Evolutionary conservation across 2,113 vertebrate genomes (phyloP), one percentile per base, ranked within the genome.

Genomic region (Eleginops maclovinus): DNA sequence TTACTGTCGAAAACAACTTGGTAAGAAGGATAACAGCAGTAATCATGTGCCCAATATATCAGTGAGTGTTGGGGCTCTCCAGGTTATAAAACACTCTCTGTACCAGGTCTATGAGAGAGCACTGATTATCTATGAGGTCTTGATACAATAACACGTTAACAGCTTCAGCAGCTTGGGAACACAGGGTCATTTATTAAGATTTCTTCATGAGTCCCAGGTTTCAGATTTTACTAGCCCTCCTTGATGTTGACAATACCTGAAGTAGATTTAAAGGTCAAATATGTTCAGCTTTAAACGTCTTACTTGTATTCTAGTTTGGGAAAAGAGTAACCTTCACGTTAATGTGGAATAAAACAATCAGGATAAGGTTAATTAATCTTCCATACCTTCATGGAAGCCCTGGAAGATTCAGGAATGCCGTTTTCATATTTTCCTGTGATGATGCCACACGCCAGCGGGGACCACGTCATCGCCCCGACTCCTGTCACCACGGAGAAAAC

Each of bases 401-500:
- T 95, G 61, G 98, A 98, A 76, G 95, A 95, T 83, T 99, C 98
- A 54, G 98, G 98, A 78, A 99, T 97, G 24, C 98, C 98, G 0
- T 97, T 99, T 85, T 98, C 97, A 0, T 99, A 99, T 94, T 99
- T 99, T 77, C 98, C 98, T 54, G 96, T 96, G 93, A 99, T 99
- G 94, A 99, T 97, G 75, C 98, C 98, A 61, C 98, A 99, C 36
- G 98, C 98, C 28, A 99, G 95, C 0, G 98, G 98, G 41, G 98
- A 99, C 98, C 98, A 99, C 0, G 98, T 99, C 97, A 99, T 98
- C 0, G 98, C 98, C 19, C 98, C 98, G 0, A 99, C 97, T 26
- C 98, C 98, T 99, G 90, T 81, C 44, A 22, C 53, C 85, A 79
- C 46, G 77, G 75, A 89, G 50, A 36, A 36, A 8, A 8, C 31